Evolutionary conservation across 1,140 invertebrate genomes (phyloP).

Genomic region (Melipona quadrifasciata): DNA sequence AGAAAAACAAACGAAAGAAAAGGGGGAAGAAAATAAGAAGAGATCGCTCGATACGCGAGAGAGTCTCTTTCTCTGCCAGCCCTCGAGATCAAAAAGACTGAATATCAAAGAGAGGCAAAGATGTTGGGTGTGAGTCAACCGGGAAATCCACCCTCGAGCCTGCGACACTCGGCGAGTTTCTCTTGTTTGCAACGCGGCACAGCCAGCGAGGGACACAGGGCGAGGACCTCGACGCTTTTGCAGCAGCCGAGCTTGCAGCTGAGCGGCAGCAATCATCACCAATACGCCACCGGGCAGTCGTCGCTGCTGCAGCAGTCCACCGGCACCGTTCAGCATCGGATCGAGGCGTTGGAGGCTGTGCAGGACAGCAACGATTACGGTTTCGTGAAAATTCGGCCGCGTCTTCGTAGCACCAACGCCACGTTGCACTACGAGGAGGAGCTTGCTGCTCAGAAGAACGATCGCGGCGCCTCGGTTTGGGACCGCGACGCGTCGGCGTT

Average conservation of each 20-base stretch:
- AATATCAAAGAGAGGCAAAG: slow-evolving; percentile 61
- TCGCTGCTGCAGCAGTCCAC: slow-evolving; percentile 72
- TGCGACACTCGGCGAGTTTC: slow-evolving; percentile 82
- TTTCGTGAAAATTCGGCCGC: slow-evolving; percentile 79
- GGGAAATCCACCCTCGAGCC: slow-evolving; percentile 78
- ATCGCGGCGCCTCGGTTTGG: slow-evolving; percentile 57
- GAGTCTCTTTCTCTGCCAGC: neutral
- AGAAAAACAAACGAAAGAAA: neutral
- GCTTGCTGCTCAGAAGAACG: slow-evolving; percentile 60
- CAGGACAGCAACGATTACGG: slow-evolving; percentile 76
- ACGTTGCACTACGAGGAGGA: slow-evolving; percentile 72
- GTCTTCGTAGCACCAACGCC: slow-evolving; percentile 79
- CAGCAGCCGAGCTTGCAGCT: slow-evolving; percentile 75
- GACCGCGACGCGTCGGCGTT: slow-evolving; percentile 65
- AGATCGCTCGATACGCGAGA: slow-evolving; percentile 26
- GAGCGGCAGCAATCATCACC: slow-evolving; percentile 62
- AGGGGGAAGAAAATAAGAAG: no score
- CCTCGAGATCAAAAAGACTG: slow-evolving; percentile 59
- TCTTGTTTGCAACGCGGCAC: slow-evolving; percentile 81
- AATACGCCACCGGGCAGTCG: slow-evolving; percentile 59
- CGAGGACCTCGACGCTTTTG: slow-evolving; percentile 81
- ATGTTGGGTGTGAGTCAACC: slow-evolving; percentile 81
- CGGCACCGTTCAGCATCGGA: slow-evolving; percentile 26
- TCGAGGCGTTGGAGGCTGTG: slow-evolving; percentile 53
- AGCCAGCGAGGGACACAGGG: slow-evolving; percentile 75